Base-by-base conservation (phyloP, 2,797 vertebrate genomes). In the Dendrocincla fuliginosa region DNA sequence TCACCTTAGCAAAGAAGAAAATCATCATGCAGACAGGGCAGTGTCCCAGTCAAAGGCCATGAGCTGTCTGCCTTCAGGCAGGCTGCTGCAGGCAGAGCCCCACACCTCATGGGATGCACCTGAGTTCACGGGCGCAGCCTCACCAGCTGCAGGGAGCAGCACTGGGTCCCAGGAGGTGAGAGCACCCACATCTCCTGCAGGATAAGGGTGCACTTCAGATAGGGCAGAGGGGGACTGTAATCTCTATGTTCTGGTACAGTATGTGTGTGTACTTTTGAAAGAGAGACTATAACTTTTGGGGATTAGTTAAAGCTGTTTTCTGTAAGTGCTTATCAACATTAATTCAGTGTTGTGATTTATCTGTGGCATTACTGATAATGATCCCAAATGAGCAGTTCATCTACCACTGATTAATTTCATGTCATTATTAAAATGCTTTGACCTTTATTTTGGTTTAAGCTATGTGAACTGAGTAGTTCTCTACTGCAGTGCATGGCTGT, bases 381-480 rank as follows among this genome's bases (percentile, higher is more conserved):
- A 68, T 67, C 68, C 41, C 79, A n/a, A 35, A 78, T 16, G 33
- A 63, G 53, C 16, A 84, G 53, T 49, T 81, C 33, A 68, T 37
- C 68, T 47, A 64, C 60, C 77, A 67, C 49, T 68, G 37, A 88
- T 67, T 70, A 71, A 88, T 67, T 90, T 70, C 16, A 71, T 42
- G 49, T 27, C 23, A 77, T 55, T 77, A 84, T 57, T 69, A 73
- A 82, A 73, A 44, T 83, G 22, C 50, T 91, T 94, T 89, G 57
- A 82, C 78, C n/a, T n/a, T 52, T 50, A 59, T 57, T 94, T 79
- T 76, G 28, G n/a, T 68, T 87, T 84, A 81, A 92, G 60, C 20
- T 37, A 9, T 1, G 0, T 35, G 63, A 89, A 65, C 46, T 61
- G 57, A 79, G 69, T n/a, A 84, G 50, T 50, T 65, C 50, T 76